phyloP scores from a whole-genome alignment of 2,113 vertebrate genomes.

The Gallinago jamesoni region DNA sequence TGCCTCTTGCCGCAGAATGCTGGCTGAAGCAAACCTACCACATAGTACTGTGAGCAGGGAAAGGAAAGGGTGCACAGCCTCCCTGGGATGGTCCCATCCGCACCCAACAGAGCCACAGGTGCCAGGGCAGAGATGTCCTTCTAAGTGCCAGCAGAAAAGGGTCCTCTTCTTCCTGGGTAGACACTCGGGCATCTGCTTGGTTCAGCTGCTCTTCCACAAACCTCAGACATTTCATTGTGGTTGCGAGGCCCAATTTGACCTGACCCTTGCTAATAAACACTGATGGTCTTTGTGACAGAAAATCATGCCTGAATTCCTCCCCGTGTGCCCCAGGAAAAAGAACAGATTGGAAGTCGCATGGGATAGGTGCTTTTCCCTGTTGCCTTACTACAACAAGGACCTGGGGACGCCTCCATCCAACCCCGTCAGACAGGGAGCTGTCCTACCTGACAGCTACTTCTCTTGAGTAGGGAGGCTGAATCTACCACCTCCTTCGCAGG shows the following conservation, averaged over 20 bases:
- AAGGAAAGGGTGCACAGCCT: background rate
- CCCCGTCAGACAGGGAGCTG: background rate
- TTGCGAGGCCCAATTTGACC: background rate
- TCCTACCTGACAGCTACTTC: background rate
- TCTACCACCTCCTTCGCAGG: background rate
- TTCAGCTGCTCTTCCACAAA: background rate
- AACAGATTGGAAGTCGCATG: accelerated
- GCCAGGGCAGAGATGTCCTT: background rate
- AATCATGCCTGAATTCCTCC: background rate
- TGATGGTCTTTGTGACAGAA: background rate
- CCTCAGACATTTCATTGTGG: background rate
- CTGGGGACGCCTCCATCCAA: background rate
- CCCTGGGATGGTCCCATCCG: accelerated
- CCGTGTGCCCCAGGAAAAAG: accelerated
- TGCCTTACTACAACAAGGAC: background rate
- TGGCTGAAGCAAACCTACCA: background rate
- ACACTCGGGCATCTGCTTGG: background rate
- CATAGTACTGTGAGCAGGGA: accelerated
- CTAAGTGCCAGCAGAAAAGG: background rate
- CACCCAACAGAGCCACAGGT: background rate
- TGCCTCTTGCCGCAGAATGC: background rate
- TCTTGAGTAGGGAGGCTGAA: background rate
- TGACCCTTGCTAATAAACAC: background rate
- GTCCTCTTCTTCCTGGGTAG: background rate
- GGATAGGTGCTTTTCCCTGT: accelerated